These are phyloP conservation scores for Drosophila yooni DNA, from an alignment of 2,888 invertebrate species.

Conservation along the genomic window DNA sequence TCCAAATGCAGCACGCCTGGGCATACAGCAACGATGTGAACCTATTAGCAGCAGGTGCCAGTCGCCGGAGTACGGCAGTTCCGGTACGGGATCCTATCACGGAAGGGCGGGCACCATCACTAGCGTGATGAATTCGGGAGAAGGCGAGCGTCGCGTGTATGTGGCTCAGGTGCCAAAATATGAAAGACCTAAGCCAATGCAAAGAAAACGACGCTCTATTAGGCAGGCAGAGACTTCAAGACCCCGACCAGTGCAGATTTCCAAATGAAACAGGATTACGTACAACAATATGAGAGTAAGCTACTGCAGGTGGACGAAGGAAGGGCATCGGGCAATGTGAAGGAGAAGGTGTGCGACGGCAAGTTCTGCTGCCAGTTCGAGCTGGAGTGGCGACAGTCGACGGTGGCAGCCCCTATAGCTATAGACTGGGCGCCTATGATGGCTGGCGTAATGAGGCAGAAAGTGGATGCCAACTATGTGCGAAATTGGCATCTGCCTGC, in stretches of 20 bases:
- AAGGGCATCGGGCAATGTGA: not conserved
- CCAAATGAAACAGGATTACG: constrained; percentile 72
- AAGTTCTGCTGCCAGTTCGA: constrained; percentile 78
- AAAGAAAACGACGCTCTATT: not conserved
- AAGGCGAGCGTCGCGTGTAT: constrained; percentile 72
- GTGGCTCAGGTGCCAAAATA: constrained; percentile 77
- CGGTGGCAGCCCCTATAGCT: constrained; percentile 75
- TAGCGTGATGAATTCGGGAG: constrained; percentile 63
- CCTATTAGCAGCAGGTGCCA: constrained; percentile 90
- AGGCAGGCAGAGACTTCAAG: not conserved
- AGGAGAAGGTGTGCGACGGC: constrained; percentile 44
- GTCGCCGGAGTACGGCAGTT: constrained; percentile 87
- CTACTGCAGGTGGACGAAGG: constrained; percentile 24
- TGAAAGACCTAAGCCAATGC: not conserved
- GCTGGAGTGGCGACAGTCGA: constrained; percentile 47
- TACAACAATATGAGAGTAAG: constrained; percentile 61
- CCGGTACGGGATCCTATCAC: constrained; percentile 91
- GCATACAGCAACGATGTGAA: constrained; percentile 89
- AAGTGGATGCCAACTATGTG: constrained; percentile 82
- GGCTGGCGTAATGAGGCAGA: constrained; percentile 84
- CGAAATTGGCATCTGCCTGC: constrained; percentile 86
- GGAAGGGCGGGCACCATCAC: constrained; percentile 83
- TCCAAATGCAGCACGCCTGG: constrained; percentile 90
- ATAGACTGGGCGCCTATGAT: constrained; percentile 85
- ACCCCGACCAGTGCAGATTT: not conserved